Evolutionary conservation across 2,888 invertebrate genomes (phyloP), one percentile per base, ranked within the genome.

Genomic region (Andrena bucephala): DNA sequence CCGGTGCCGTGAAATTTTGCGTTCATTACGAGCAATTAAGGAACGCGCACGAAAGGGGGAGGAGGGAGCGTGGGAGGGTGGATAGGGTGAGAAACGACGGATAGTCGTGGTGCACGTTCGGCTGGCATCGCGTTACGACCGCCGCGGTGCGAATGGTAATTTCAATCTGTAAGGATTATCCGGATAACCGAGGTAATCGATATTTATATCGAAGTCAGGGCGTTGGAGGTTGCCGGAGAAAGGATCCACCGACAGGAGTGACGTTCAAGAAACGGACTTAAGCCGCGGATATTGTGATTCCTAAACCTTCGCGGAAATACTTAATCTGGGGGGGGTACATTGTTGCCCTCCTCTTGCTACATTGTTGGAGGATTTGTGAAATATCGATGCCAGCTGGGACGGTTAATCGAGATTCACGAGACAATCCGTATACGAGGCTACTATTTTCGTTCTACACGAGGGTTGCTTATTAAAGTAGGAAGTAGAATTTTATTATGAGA

Each of bases 81-180:
- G 72, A 59, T 20, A 24, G 65, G 62, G 65, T 72, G 76, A 78
- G 74, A 68, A 83, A 77, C 78, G 72, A 75, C 27, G 60, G 36
- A 20, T 24, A 42, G 31, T 16, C 27, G 76, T 72, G 63, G 31
- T 33, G 68, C 74, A 65, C 83, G 81, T 78, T 36, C 59, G 65
- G 67, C 81, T 77, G 80, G 81, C 68, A 68, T 66, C 73, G 50
- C 62, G 67, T 63, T 42, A 71, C 71, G 20, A 62, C 69, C 63
- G 83, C 73, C 68, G 66, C 70, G 52, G 50, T 84, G 76, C 81
- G 81, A 86, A 89, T 85, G 89, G 90, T 91, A 91, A 91, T 92
- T 92, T 92, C 91, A 91, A 92, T 92, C 91, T 90, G 85, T 87
- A 86, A 85, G 90, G 92, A 92, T 92, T 89, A 92, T 92, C 92